Base-by-base conservation (phyloP, 2,113 vertebrate species). In the Panurus biarmicus region DNA sequence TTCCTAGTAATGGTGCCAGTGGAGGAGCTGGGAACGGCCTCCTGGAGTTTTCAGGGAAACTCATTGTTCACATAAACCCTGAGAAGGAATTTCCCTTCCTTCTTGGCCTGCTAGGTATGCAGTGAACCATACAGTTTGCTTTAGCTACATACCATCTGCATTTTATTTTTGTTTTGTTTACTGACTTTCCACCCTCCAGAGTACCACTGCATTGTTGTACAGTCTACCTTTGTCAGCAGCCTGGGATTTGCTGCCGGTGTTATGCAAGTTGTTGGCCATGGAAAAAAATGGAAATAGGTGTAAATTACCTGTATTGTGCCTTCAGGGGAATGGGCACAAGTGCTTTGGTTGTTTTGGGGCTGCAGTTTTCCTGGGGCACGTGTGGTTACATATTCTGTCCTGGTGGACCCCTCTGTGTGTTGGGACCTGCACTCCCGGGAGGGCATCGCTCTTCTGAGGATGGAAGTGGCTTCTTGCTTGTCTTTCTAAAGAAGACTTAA, bases 31-130 rank as follows among this genome's bases (percentile, higher is more conserved):
- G 76, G 96, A 85, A 64, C 17, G 42, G 40, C 93, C 96, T 95
- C 88, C 86, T 83, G 89, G 80, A 62, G 90, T 87, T 95, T 94
- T 93, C 93, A 96, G 96, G 85, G 97, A 97, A 97, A 98, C 94
- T 95, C 86, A 95, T 97, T 97, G 96, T 97, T 96, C 93, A 67
- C 75, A 74, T 90, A 83, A 97, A 87, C 88, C 91, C 91, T 50
- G 85, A 89, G 83, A 93, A 94, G 92, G 89, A 92, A 85, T 94
- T 81, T 82, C 86, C 60, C 91, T 95, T 93, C 85, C 44, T 38
- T 31, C 85, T 90, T 89, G 33, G 66, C 90, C 85, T 96, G 91
- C 94, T 95, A 48, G 56, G 81, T 85, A 78, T 69, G 88, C 96
- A 96, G 85, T 88, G 69, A 94, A 92, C 95, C 96, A 36, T 96